Base-by-base conservation (phyloP, 2,888 invertebrate species). In the Antheraea assamensis region DNA sequence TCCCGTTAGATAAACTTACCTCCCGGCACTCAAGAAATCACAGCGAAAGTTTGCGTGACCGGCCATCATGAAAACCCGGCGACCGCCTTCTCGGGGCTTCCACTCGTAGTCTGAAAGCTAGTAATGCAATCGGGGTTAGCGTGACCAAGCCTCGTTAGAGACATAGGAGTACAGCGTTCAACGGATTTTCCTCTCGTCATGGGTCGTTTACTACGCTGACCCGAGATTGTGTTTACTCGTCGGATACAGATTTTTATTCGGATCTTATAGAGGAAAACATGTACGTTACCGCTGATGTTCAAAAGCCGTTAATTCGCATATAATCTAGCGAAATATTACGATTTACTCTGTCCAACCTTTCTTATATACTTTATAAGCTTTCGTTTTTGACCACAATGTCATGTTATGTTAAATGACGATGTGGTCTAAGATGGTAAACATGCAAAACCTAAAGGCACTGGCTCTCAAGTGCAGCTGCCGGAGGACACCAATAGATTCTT, bases 81-180 rank as follows among this genome's bases (percentile, higher is more conserved):
- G 35, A 35, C 35, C 68, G 21, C 27, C 27, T 64, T 21, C 66
- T 35, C 66, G 30, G 19, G 0, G 66, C 58, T 4, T 58, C 24
- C 58, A 31, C 66, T 13, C 17, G n/a, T 21, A 31, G n/a, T 35
- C 35, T 55, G 24, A 31, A 21, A 58, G 31, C 31, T 17, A 76
- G 79, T 76, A 81, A 80, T 80, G 80, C 82, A 83, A 85, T 85
- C 83, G 78, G 73, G 71, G 74, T 13, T 81, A 30, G 76, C 84
- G 84, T 85, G 85, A 78, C 76, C 78, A n/a, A 35, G 1, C 15
- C 19, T 35, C 68, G 68, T 68, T 68, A 21, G 35, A 68, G 24
- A 24, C 13, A 58, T 35, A 10, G 30, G 5, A 4, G n/a, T 21
- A 30, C 31, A 35, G 35, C 3, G n/a, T 19, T 35, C 35, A 10